Evolutionary conservation across 2,113 vertebrate species (phyloP).

Genomic region (Glaucomys volans): DNA sequence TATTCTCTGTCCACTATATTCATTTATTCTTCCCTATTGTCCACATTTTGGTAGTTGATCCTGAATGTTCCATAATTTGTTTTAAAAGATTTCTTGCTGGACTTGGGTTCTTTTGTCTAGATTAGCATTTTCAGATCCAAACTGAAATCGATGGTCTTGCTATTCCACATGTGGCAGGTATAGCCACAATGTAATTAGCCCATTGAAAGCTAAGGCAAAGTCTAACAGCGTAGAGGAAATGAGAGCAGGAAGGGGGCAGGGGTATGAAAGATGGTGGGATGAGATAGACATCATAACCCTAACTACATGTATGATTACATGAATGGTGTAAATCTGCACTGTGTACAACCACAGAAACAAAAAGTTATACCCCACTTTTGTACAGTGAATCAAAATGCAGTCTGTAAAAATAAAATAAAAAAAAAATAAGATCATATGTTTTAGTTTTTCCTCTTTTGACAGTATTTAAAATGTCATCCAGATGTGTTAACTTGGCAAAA

Average conservation of each 20-base stretch:
- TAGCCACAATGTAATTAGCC: not conserved
- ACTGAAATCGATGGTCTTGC: not conserved
- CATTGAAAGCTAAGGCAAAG: not conserved
- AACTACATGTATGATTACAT: no score
- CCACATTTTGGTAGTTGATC: not conserved
- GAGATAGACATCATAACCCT: no score
- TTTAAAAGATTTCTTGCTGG: not conserved
- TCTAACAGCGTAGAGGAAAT: not conserved
- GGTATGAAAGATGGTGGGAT: no score
- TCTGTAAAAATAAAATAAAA: no score
- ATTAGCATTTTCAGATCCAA: not conserved
- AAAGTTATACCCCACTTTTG: no score
- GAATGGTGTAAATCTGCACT: no score
- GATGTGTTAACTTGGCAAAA: constrained; percentile 67
- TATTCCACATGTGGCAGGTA: not conserved
- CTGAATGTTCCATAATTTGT: not conserved
- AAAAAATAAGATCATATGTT: constrained; percentile 68
- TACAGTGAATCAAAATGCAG: no score
- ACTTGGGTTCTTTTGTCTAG: not conserved
- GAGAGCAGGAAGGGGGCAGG: no score
- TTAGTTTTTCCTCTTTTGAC: constrained; percentile 56
- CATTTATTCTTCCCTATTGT: not conserved
- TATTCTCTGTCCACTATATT: not conserved
- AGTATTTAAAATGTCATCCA: constrained; percentile 62
- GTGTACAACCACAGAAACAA: no score